A percentile compares a stretch with the other conserved stretches of the same genome.
Conservation (phyloP, 23 tunicate species). For the Phallusia fumigata region DNA sequence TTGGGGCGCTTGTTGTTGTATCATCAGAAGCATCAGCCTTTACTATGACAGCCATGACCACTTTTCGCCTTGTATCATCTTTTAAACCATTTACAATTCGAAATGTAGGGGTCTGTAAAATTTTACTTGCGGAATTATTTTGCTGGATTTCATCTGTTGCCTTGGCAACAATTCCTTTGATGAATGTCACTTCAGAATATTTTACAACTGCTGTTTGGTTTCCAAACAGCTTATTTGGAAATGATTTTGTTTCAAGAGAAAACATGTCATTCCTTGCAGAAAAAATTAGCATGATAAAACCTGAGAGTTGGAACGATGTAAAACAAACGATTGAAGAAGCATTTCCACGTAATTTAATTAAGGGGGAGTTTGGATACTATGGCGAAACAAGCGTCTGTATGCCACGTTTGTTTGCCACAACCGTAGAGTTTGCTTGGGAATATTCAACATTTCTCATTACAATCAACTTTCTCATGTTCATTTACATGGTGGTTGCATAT, state of each 20-base stretch:
- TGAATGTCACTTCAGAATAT: not conserved
- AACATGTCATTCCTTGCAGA: slow-evolving; percentile 12
- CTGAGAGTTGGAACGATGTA: not conserved
- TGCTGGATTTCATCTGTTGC: slow-evolving; percentile 17
- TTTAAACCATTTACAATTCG: not conserved
- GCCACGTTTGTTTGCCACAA: slow-evolving; percentile 32
- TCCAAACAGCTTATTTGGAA: not conserved
- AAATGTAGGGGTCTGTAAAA: not conserved
- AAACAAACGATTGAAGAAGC: not conserved
- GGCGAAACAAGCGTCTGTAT: slow-evolving; percentile 54
- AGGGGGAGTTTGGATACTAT: slow-evolving; percentile 43
- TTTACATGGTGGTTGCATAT: slow-evolving; percentile 34
- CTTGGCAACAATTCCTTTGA: slow-evolving; percentile 22
- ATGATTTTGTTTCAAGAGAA: not conserved
- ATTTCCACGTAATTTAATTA: slow-evolving; percentile 3
- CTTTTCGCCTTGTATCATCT: not conserved
- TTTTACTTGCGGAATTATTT: not conserved
- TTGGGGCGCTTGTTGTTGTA: not conserved
- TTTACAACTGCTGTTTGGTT: slow-evolving; percentile 23
- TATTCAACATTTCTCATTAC: slow-evolving; percentile 21
- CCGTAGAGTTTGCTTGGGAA: slow-evolving; percentile 37
- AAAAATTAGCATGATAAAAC: not conserved
- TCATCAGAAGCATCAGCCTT: slow-evolving; percentile 12
- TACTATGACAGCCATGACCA: slow-evolving; percentile 8
- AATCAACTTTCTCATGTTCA: slow-evolving; percentile 24